Conservation (phyloP, 2,888 invertebrate genomes). For the Patella pellucida region DNA sequence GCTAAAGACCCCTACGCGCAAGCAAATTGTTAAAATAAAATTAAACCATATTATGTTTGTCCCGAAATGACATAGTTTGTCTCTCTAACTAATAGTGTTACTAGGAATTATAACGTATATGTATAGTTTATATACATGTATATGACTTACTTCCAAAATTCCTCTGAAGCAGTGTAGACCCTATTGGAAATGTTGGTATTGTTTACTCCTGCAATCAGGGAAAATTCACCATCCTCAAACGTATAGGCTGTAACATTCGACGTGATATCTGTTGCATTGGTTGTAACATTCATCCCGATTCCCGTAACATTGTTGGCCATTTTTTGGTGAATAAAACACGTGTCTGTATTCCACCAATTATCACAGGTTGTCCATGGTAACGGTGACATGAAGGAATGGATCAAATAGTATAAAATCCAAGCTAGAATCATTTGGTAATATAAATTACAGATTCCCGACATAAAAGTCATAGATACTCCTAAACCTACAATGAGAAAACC, state of each 20-base stretch:
- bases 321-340: constrained; percentile 60
- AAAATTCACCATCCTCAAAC: not conserved
- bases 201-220: too few species aligned
- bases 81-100: too few species aligned
- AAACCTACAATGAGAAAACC: constrained; percentile 68
- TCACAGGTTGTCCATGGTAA: constrained; percentile 87
- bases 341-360: constrained; percentile 72
- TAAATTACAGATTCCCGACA: constrained; percentile 90
- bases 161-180: constrained; percentile 45
- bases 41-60: too few species aligned
- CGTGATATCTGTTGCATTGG: not conserved
- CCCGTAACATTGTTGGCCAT: not conserved
- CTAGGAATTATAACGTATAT: too few species aligned
- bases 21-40: too few species aligned
- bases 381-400: constrained; percentile 88
- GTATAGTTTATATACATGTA: too few species aligned
- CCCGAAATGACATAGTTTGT: too few species aligned
- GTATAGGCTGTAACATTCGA: not conserved
- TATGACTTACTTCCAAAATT: constrained; percentile 56
- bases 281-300: not conserved
- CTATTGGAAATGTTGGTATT: not conserved
- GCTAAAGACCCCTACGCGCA: too few species aligned
- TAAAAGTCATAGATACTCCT: constrained; percentile 74
- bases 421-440: constrained; percentile 98
- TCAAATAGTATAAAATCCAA: constrained; percentile 94